These are phyloP conservation scores for Girardinichthys multiradiatus DNA, from an alignment of 2,113 vertebrate genomes.

Conservation along the genomic window DNA sequence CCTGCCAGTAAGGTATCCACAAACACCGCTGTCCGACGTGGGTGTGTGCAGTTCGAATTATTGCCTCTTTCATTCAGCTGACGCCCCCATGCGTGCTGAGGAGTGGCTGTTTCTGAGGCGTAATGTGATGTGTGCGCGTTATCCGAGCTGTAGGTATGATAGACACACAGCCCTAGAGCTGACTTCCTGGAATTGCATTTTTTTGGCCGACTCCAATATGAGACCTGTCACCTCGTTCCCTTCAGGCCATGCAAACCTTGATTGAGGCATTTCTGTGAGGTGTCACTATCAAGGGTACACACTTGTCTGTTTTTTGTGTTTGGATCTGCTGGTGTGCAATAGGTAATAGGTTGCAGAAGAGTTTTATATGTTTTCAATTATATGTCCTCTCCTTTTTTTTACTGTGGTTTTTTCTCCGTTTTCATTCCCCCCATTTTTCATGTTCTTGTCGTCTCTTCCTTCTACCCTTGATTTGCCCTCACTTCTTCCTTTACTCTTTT, in stretches of 20 bases:
- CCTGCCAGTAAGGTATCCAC: constrained; percentile 61
- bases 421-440: neutral
- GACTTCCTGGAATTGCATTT: constrained; percentile 73
- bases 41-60: constrained; percentile 11
- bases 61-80: constrained; percentile 28
- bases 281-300: constrained; percentile 61
- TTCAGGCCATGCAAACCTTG: constrained; percentile 73
- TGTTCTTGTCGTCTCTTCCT: constrained; percentile 7
- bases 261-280: constrained; percentile 83
- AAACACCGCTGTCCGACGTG: constrained; percentile 18
- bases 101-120: constrained; percentile 51
- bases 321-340: constrained; percentile 41
- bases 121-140: constrained; percentile 71
- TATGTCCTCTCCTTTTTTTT: neutral
- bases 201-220: constrained; percentile 71
- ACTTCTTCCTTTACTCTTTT: neutral
- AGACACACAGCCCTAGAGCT: constrained; percentile 64
- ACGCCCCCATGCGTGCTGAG: constrained; percentile 34
- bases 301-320: constrained; percentile 35
- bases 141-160: constrained; percentile 74
- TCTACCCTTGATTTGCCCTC: constrained; percentile 28
- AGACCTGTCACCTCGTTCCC: constrained; percentile 82
- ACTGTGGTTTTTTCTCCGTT: too few species aligned
- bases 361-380: constrained; percentile 78
- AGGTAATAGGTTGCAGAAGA: constrained; percentile 82